These are phyloP conservation scores for Neuroscelio doddi DNA, from an alignment of 2,888 invertebrate genomes.

Conservation along the genomic window DNA sequence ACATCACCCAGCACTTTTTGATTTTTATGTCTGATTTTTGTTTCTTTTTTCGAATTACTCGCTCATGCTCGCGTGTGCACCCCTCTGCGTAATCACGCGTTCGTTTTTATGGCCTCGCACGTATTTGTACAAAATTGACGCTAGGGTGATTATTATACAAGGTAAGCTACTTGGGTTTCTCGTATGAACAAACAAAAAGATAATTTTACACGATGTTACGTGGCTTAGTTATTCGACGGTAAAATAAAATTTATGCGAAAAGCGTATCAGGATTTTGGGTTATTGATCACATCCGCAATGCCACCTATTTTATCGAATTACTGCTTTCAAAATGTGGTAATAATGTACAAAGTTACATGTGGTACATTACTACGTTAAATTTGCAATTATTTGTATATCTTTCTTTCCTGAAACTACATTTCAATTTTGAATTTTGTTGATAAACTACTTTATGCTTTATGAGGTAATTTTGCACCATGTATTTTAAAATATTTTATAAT, in stretches of 20 bases:
- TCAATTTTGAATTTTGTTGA: no score
- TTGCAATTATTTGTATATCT: no score
- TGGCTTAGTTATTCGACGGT: conserved; percentile 6
- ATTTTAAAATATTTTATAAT: no score
- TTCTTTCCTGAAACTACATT: neutral
- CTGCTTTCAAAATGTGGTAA: no score
- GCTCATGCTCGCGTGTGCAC: conserved; percentile 39
- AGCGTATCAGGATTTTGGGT: neutral
- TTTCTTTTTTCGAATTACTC: no score
- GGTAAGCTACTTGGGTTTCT: conserved; percentile 64
- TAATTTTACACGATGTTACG: conserved; percentile 57
- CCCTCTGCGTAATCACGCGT: conserved; percentile 48
- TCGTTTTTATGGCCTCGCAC: conserved; percentile 50
- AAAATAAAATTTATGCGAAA: neutral
- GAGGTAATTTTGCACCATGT: no score
- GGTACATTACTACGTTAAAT: no score
- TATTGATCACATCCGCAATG: neutral
- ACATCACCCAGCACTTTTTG: no score
- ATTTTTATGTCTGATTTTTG: no score
- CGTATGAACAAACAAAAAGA: conserved; percentile 53
- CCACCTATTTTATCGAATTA: neutral
- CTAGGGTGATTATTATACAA: conserved; percentile 68
- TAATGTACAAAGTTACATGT: no score
- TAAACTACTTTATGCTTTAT: no score
- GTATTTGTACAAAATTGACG: conserved; percentile 70